Conservation (phyloP, 1,140 invertebrate species). For the Trichoplusia ni region DNA sequence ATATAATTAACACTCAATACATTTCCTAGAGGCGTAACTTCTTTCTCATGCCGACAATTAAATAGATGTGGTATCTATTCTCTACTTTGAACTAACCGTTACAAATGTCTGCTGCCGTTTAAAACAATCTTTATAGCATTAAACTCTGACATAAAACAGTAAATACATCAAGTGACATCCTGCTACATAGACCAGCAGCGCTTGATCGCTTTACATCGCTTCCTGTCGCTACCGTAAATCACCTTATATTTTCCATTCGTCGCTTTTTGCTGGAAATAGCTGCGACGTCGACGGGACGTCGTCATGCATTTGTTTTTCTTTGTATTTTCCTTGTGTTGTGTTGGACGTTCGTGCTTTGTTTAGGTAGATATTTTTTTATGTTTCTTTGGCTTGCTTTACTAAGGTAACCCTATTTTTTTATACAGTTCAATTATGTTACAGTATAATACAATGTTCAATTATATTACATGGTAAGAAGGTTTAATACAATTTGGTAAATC, state of each 20-base stretch:
- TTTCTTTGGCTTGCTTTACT: too few species aligned
- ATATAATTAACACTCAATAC: too few species aligned
- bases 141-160: conserved; percentile 7
- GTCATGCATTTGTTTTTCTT: conserved; percentile 13
- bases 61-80: neutral
- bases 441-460: too few species aligned
- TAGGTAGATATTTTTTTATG: too few species aligned
- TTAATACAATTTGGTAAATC: too few species aligned
- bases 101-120: neutral
- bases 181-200: conserved; percentile 4
- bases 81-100: neutral
- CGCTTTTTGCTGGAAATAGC: conserved; percentile 21
- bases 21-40: neutral
- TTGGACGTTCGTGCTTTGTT: too few species aligned
- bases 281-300: too few species aligned
- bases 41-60: neutral
- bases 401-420: too few species aligned
- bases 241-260: conserved; percentile 13
- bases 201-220: conserved; percentile 24
- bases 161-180: neutral
- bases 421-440: too few species aligned
- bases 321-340: neutral
- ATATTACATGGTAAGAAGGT: too few species aligned
- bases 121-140: neutral
- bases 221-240: conserved; percentile 11